Evolutionary conservation across 2,888 invertebrate species (phyloP), one percentile per base, ranked within the genome.

Genomic region (Drosophila hamatofila): DNA sequence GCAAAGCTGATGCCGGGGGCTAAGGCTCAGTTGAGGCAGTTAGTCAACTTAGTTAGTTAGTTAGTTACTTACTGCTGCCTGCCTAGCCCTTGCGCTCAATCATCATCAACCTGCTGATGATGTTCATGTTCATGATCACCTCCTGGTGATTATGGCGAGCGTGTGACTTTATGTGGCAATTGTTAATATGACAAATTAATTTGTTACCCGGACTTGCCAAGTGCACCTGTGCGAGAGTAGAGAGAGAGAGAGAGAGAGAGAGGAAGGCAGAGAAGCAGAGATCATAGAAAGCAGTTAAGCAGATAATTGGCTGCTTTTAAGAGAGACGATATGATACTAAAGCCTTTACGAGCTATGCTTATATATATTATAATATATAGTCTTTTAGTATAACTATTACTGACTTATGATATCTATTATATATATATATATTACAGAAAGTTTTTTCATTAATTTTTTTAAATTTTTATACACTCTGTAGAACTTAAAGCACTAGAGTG

Each of bases 121-220:
- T 70, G 62, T 59, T 48, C 46, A 27, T 39, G 39, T 23, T 70
- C 33, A 77, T 77, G 62, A 70, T 56, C 62, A 66, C n/a, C 66
- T 58, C 51, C 58, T 48, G 54, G 66, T 66, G 66, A 60, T 65
- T 59, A 62, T 76, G 83, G 63, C 64, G 63, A 86, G 81, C 86
- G 90, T 87, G 86, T 85, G 89, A 89, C 81, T 86, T 83, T 80
- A 75, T 85, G 83, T 65, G 72, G 78, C 75, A 79, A 87, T 83
- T 81, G 77, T 80, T 83, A 81, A 90, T 88, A 84, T 90, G 90
- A 89, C 84, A 88, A 89, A 90, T 90, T 90, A 89, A 89, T 89
- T 90, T 90, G 90, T 84, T 90, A 88, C 76, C 84, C 84, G 78
- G 81, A 89, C 80, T 89, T 75, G 68, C 70, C 74, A 75, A 75